Evolutionary conservation across 1,140 invertebrate species (phyloP).

Genomic region (Zaprionus taronus): DNA sequence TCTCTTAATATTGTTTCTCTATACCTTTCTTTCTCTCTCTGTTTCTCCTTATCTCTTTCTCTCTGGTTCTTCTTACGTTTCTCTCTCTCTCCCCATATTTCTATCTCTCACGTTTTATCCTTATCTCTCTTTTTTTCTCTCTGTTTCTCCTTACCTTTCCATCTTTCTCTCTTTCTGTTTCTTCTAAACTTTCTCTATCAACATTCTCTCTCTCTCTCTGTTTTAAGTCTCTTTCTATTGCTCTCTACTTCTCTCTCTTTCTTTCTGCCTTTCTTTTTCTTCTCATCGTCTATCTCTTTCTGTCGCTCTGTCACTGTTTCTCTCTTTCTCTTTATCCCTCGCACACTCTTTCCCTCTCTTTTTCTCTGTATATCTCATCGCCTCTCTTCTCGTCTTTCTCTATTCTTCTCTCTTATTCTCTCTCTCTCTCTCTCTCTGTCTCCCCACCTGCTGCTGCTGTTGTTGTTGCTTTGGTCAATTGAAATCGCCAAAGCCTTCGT

Average conservation of each 20-base stretch:
- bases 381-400: neutral
- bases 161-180: no score
- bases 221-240: neutral
- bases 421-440: neutral
- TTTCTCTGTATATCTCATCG: neutral
- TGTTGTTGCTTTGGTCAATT: constrained; percentile 13
- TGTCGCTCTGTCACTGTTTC: neutral
- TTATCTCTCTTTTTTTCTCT: no score
- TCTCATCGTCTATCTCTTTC: neutral
- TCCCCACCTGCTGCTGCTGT: constrained; percentile 3
- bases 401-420: neutral
- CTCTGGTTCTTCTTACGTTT: no score
- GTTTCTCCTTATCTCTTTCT: no score
- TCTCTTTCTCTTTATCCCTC: no score
- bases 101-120: no score
- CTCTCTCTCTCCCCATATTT: no score
- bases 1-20: no score
- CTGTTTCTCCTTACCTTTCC: no score
- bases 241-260: no score
- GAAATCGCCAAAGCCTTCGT: constrained; percentile 13
- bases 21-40: no score
- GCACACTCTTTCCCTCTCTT: neutral
- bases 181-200: no score
- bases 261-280: neutral
- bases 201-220: neutral